Evolutionary conservation across 2,113 vertebrate species (phyloP).

Genomic region (Odocoileus virginianus): DNA sequence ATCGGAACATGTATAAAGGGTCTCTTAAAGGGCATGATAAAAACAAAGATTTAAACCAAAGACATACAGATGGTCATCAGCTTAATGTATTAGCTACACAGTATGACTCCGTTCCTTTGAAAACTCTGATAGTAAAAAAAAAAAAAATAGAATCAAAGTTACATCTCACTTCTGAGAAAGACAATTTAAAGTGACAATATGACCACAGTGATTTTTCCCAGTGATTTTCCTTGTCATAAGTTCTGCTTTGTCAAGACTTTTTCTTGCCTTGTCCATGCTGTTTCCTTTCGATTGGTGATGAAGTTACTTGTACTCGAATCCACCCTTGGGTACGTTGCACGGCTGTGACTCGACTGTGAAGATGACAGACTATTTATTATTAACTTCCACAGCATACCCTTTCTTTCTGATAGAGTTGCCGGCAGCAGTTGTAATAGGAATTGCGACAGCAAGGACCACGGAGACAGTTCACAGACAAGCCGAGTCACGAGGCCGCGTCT

Average conservation of each 20-base stretch:
- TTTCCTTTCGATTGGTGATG: conserved; percentile 27
- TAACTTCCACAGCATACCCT: neutral
- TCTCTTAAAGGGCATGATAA: neutral
- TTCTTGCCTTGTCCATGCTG: neutral
- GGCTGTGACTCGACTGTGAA: neutral
- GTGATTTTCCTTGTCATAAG: neutral
- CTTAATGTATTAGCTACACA: conserved; percentile 32
- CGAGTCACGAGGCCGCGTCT: neutral
- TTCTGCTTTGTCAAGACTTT: neutral
- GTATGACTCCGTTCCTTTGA: neutral
- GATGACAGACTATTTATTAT: conserved; percentile 16
- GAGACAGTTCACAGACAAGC: neutral
- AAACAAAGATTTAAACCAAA: conserved; percentile 34
- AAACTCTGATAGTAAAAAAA: neutral
- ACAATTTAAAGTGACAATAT: neutral
- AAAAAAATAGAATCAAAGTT: neutral
- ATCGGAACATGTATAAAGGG: neutral
- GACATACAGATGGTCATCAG: neutral
- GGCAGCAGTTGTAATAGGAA: neutral
- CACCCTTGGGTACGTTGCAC: neutral
- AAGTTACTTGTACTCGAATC: neutral
- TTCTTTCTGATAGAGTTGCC: neutral
- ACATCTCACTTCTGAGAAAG: neutral
- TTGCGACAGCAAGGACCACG: neutral
- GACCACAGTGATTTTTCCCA: neutral